phyloP scores from a whole-genome alignment of 2,888 invertebrate genomes.

The Sphaerophoria taeniata region DNA sequence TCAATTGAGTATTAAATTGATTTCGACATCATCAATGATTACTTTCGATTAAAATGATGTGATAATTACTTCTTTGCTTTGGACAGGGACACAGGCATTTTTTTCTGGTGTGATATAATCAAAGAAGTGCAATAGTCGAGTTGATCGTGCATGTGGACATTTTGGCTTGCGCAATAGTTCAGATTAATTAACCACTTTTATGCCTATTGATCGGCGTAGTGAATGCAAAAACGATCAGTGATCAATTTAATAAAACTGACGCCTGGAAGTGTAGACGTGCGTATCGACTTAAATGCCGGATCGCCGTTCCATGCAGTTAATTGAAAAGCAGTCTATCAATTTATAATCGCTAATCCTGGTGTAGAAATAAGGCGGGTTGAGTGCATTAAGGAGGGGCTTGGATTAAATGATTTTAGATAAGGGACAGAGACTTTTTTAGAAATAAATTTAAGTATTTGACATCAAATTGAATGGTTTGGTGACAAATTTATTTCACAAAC shows the following conservation, averaged over 20 bases:
- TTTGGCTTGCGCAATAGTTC: slow-evolving; percentile 29
- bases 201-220: slow-evolving; percentile 9
- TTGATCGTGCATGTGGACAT: slow-evolving; percentile 12
- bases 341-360: slow-evolving; percentile 27
- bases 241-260: slow-evolving; percentile 18
- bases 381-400: not conserved
- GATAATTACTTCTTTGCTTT: slow-evolving; percentile 64
- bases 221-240: not conserved
- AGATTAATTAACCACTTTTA: slow-evolving; percentile 31
- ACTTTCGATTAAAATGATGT: slow-evolving; percentile 65
- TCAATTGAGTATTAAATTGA: slow-evolving; percentile 69
- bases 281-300: slow-evolving; percentile 9
- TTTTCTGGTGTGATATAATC: slow-evolving; percentile 23
- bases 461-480: not conserved
- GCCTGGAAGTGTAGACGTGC: slow-evolving; percentile 4
- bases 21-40: slow-evolving; percentile 65
- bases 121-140: slow-evolving; percentile 21
- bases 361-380: not conserved
- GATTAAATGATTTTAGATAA: slow-evolving; percentile 14
- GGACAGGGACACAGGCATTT: slow-evolving; percentile 6
- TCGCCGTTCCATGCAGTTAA: slow-evolving; percentile 22
- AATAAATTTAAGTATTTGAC: not conserved
- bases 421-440: not conserved
- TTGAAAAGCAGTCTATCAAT: slow-evolving; percentile 31
- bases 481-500: too few relatives aligned